Base-by-base conservation (phyloP, 2,113 vertebrate genomes). In the Hypomesus transpacificus region DNA sequence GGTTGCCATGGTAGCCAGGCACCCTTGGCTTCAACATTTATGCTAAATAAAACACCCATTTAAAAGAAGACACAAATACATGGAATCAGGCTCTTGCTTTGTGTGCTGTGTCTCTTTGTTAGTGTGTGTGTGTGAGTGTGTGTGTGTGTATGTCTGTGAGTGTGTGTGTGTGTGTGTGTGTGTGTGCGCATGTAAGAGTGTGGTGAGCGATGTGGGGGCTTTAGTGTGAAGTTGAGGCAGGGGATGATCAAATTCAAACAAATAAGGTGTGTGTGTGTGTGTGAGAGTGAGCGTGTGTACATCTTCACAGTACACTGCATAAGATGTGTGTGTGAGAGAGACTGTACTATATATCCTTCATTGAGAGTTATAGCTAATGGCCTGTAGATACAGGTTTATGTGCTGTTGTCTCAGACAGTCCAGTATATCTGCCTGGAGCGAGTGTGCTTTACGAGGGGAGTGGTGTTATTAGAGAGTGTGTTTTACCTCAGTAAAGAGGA, bases 21-120 rank as follows among this genome's bases (percentile, higher is more conserved):
- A 92, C 90, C 87, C 89, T 92, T 92, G 91, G 91, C 90, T 92
- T 91, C 86, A 91, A 90, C 90, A 91, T 92, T 92, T 92, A 92
- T 92, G 91, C 91, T 92, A 92, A 93, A 93, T 92, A 92, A 92
- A 91, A 90, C 83, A 87, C 89, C 88, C 86, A 90, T 90, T 92
- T 88, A 92, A 92, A 88, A 92, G 86, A 85, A 92, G 85, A 91
- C 89, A 91, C 91, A 93, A 91, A 92, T 91, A 91, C 90, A 87
- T 87, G 85, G 86, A 90, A 86, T 87, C 84, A 83, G 81, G 87
- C 77, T 84, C 86, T 70, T 62, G 75, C 87, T 90, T 88, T 39
- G 50, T 68, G 31, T 70, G 39, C 3, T 74, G 60, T 69, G 51
- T 68, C 74, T 73, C 60, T 89, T 87, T 87, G 84, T 79, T 52